Evolutionary conservation across 2,888 invertebrate genomes (phyloP), one percentile per base, ranked within the genome.

Genomic region (Camponotus fellah): DNA sequence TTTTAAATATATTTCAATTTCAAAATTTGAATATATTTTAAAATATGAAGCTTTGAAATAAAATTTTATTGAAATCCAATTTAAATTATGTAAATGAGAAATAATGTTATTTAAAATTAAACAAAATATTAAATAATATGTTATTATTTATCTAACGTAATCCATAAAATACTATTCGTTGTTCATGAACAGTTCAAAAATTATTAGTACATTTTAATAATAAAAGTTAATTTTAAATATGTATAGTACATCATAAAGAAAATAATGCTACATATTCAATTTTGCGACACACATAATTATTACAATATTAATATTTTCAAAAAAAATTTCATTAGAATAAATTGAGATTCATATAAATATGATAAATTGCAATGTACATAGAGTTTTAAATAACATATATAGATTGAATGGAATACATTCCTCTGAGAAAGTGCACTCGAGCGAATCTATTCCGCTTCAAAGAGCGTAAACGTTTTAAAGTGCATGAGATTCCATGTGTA

Each of bases 381-480:
- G 34, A 12, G 79, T 58, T 43, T 79, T 69, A 79, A 60, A 79
- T 60, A 69, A 68, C 46, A 12, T 69, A 46, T 46, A 60, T 60
- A 43, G 69, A 79, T 79, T 43, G 72, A 17, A 46, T 46, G 60
- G 60, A 49, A 62, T 62, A 69, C 37, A 72, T 80, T 80, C 72
- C 72, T 72, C 79, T 80, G 79, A 80, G 79, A 80, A 80, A 80
- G 37, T 60, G 79, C 79, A 80, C 72, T 80, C 79, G 21, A 72
- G 79, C 79, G 79, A 37, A 37, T 80, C 79, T 72, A 80, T 80
- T 80, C 79, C 72, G 79, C 79, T 80, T 80, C 60, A 71, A 80
- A 80, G 79, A 80, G 79, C 79, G n/a, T 60, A 72, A 62, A 80
- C 60, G 26, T 26, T 46, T 46, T 62, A 46, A 34, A 60, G 43